phyloP scores from a whole-genome alignment of 2,888 invertebrate species.

The Eulithis prunata region DNA sequence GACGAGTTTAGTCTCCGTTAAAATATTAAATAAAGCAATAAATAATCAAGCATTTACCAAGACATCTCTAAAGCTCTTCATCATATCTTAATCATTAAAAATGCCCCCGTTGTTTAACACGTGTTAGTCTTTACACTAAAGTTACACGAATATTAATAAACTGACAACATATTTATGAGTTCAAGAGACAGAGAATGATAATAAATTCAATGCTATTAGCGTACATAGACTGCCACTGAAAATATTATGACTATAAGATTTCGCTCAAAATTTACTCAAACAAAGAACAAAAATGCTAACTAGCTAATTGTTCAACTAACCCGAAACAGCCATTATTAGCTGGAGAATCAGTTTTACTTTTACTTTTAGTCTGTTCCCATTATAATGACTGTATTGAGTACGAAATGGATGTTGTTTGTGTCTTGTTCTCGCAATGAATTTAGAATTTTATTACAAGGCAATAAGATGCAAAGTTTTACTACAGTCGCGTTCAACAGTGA shows the following conservation, averaged over 20 bases:
- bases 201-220: slow-evolving; percentile 70
- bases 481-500: slow-evolving; percentile 18
- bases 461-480: slow-evolving; percentile 53
- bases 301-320: slow-evolving; percentile 54
- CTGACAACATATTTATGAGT: slow-evolving; percentile 74
- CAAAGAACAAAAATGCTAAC: slow-evolving; percentile 41
- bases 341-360: slow-evolving; percentile 59
- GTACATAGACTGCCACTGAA: slow-evolving; percentile 52
- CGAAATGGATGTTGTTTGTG: slow-evolving; percentile 46
- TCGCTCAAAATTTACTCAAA: slow-evolving; percentile 33
- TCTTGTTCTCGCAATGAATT: slow-evolving; percentile 35
- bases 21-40: slow-evolving; percentile 33
- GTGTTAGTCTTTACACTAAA: slow-evolving; percentile 60
- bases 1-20: slow-evolving; percentile 31
- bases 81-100: slow-evolving; percentile 53
- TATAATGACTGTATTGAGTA: slow-evolving; percentile 56
- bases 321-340: slow-evolving; percentile 65
- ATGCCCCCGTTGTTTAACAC: slow-evolving; percentile 59
- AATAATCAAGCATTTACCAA: slow-evolving; percentile 37
- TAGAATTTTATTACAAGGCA: slow-evolving; percentile 41
- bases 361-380: slow-evolving; percentile 67
- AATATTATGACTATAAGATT: slow-evolving; percentile 45
- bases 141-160: slow-evolving; percentile 68
- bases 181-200: slow-evolving; percentile 62
- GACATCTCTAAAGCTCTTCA: slow-evolving; percentile 44